Base-by-base conservation (phyloP, 2,797 vertebrate species). In the Varecia variegata region DNA sequence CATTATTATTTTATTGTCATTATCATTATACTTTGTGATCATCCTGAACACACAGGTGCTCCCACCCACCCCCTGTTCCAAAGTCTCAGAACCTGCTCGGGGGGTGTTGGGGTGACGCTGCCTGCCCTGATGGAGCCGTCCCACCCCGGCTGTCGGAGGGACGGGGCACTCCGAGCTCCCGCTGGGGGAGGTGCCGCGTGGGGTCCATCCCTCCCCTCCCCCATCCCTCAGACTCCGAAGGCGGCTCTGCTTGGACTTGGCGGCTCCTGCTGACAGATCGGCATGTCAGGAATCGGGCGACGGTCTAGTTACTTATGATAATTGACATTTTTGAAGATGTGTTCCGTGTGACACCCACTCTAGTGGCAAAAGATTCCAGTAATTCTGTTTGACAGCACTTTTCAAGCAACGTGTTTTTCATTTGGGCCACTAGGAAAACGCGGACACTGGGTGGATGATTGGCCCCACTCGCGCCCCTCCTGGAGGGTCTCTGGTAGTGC, bases 251-350 rank as follows among this genome's bases (percentile, higher is more conserved):
- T 93, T 96, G 97, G 97, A 97, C 95, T 92, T 0, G 93, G 54
- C 74, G 1, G 95, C 97, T 97, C 96, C 96, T 97, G 95, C 97
- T 96, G 96, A 97, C 96, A 96, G 92, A 97, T 97, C 81, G 50
- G 93, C 50, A 76, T 93, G 97, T 98, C 96, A 89, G 97, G 97
- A 98, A 96, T 94, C 95, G 77, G 93, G 94, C 97, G 97, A 98
- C 94, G 92, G 93, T 97, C 98, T 98, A 98, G 97, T 98, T 98
- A 98, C 97, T 98, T 98, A 97, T 81, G 97, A 86, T 98, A 97
- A 98, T 92, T 97, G 97, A 97, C 96, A 97, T 90, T 96, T 94
- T 96, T 71, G 25, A 98, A 98, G 98, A 97, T 97, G 98, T 94
- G 96, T 96, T 32, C 98, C 77, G 2, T 60, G 90, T 40, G 97